Evolutionary conservation across 2,797 vertebrate species (phyloP).

Genomic region (Galago senegalensis): DNA sequence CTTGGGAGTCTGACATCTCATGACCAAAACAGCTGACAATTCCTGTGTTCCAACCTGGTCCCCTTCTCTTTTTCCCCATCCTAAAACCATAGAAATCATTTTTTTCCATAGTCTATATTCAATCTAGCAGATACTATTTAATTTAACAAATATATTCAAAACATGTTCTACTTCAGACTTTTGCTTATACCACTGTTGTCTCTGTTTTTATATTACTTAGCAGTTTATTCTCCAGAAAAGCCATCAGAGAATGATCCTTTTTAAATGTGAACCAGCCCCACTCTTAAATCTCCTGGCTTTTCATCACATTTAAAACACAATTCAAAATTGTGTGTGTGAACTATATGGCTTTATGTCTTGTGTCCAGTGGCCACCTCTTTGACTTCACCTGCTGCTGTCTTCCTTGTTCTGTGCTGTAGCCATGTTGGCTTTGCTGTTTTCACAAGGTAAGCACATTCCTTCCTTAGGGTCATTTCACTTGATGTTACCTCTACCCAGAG

Average conservation of each 20-base stretch:
- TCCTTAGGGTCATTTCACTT: neutral
- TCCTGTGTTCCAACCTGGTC: neutral
- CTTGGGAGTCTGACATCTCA: neutral
- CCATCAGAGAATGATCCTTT: neutral
- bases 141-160: neutral
- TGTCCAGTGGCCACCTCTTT: neutral
- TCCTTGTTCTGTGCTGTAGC: neutral
- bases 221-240: slow-evolving; percentile 1
- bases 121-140: neutral
- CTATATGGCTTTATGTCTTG: neutral
- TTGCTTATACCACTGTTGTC: neutral
- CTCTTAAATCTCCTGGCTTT: neutral
- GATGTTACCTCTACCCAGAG: neutral
- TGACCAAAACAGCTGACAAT: neutral
- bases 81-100: slow-evolving; percentile 12
- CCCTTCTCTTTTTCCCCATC: neutral
- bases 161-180: neutral
- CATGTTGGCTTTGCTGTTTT: neutral
- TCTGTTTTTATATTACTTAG: neutral
- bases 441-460: neutral
- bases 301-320: slow-evolving; percentile 8
- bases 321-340: neutral
- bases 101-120: neutral
- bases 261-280: neutral
- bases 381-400: neutral